phyloP scores from a whole-genome alignment of 2,888 invertebrate species.

The Aplocera efformata region DNA sequence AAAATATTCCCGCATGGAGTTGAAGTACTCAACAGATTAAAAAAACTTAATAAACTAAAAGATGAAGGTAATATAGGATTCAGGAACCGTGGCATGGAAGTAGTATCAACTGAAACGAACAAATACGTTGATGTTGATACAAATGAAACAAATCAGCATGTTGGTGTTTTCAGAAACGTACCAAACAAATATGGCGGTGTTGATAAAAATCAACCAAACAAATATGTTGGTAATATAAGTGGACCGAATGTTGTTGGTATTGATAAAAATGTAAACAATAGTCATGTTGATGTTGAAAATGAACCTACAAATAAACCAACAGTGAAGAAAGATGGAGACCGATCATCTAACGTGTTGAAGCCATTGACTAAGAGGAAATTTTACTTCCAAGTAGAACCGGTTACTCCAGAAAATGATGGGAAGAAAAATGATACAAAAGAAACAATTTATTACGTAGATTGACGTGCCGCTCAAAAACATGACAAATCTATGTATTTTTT shows the following conservation, averaged over 20 bases:
- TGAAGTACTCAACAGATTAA: slow-evolving; percentile 31
- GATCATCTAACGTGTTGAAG: slow-evolving; percentile 2
- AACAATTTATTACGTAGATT: slow-evolving; percentile 38
- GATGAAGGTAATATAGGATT: slow-evolving; percentile 24
- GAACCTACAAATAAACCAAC: not conserved
- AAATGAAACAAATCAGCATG: no score
- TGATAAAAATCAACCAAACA: no score
- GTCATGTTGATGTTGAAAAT: not conserved
- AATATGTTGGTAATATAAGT: no score
- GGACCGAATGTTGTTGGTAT: no score
- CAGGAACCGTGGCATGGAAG: not conserved
- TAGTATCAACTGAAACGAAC: not conserved
- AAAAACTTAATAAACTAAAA: slow-evolving; percentile 36
- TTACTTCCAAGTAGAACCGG: slow-evolving; percentile 40
- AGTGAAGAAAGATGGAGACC: not conserved
- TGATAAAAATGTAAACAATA: no score
- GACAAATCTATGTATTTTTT: no score
- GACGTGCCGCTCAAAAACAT: not conserved
- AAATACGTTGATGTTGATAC: no score
- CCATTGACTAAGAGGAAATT: slow-evolving; percentile 26
- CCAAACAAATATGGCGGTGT: no score
- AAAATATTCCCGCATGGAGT: slow-evolving; percentile 25
- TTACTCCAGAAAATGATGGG: slow-evolving; percentile 39
- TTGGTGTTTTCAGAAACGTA: no score
- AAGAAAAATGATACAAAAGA: slow-evolving; percentile 18